Base-by-base conservation (phyloP, 2,797 vertebrate species). In the Enteromius thamalakanensis region DNA sequence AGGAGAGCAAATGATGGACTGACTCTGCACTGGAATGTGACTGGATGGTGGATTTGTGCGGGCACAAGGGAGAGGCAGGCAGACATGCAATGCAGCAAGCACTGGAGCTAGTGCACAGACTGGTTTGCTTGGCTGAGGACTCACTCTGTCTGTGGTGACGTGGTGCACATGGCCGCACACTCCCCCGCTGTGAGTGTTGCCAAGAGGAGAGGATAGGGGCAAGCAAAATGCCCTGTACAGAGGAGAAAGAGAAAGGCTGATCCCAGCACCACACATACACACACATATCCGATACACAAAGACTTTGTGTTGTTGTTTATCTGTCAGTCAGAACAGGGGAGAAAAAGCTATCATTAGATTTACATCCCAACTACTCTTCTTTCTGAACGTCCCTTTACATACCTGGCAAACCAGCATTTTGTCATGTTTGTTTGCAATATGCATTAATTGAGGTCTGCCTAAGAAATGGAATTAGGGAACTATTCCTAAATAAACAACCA, bases 151-250 rank as follows among this genome's bases (percentile, higher is more conserved):
- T 94, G 93, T 96, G 95, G 92, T 96, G 96, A 53, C 91, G 86
- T 89, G 93, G 93, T 78, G 91, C 88, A 82, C 89, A 90, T 70
- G 92, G 90, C 85, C 76, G 91, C n/a, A 90, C 90, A 77, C 87
- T 85, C 79, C 76, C 89, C 87, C 87, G 91, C 91, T 90, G 92
- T 67, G 93, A 92, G 78, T 89, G 94, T 95, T 97, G 97, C 97
- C 97, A 97, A 93, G 97, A 95, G 95, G 96, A 98, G 94, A 97
- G 97, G 95, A 96, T 95, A 93, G 96, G 95, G 93, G 93, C 93
- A 93, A 95, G 95, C 94, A 94, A 96, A 91, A 94, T 94, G 93
- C 95, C 95, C 97, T 98, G 96, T 94, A 94, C 94, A 94, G 93
- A 91, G 95, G 94, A 93, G 93, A 94, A 90, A 95, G 62, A 88